Evolutionary conservation across 2,888 invertebrate genomes (phyloP), one percentile per base, ranked within the genome.

Genomic region (Drosophila pseudotakahashii): DNA sequence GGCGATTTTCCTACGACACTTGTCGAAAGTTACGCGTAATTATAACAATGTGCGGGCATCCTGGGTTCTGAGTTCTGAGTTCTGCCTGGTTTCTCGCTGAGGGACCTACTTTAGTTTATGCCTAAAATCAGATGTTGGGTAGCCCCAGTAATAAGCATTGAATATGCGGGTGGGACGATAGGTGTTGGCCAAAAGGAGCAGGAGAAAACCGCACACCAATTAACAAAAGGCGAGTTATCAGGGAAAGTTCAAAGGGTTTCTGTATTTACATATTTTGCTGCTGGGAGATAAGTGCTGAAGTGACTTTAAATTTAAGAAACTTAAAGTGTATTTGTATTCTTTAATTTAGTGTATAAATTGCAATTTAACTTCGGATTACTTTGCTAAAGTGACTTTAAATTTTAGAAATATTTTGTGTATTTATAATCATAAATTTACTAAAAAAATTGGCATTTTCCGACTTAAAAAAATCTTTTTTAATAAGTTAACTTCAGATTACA

Each of bases 21-120:
- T 83, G 82, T 88, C 82, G 86, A 83, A 86, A 84, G 84, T 84
- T 88, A 68, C 77, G 87, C 87, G 84, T 84, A 84, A 88, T 84
- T 88, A 84, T 81, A 73, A 77, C 83, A 70, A 78, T 73, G 78
- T 75, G 77, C 62, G 67, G 73, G 77, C 48, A 37, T 44, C 50
- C 78, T 57, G 67, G 39, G 52, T 3, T 19, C 19, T 19, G n/a
- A n/a, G n/a, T n/a, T n/a, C n/a, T n/a, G 2, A 2, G 37, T 37
- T 54, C 23, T 11, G 61, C 30, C 36, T 30, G 44, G 63, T 67
- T 50, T 61, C 68, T 66, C 68, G 72, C 74, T 70, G 67, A 61
- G 77, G 63, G 71, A 59, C 30, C 26, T 14, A 14, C 34, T 73
- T 51, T 67, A 42, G 51, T 53, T 67, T 52, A 66, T 51, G 48